phyloP scores from a whole-genome alignment of 2,797 vertebrate species.

The Tapera naevia region DNA sequence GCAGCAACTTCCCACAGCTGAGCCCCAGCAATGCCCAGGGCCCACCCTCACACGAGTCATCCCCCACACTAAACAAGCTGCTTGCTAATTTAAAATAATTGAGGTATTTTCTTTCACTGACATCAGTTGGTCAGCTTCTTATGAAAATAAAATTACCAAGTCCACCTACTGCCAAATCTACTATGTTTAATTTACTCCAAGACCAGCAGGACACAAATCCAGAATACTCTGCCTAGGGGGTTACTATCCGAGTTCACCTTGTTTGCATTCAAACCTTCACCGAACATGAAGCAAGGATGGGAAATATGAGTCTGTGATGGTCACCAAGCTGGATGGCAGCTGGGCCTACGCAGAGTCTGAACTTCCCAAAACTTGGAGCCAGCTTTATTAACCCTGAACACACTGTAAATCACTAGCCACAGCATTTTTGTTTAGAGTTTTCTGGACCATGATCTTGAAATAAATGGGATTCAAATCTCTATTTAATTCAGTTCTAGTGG shows the following conservation, averaged over 20 bases:
- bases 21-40: background rate
- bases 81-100: background rate
- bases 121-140: background rate
- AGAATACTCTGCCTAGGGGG: background rate
- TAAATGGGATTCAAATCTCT: background rate
- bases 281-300: accelerated
- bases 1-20: background rate
- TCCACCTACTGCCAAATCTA: background rate
- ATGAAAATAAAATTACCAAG: accelerated
- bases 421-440: background rate
- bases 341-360: background rate
- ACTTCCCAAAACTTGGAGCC: background rate
- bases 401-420: too few species aligned
- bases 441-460: background rate
- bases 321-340: background rate
- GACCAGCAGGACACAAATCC: background rate
- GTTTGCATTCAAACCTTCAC: background rate
- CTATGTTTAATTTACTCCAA: background rate
- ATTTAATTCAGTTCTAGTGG: background rate
- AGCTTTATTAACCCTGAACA: background rate
- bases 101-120: background rate
- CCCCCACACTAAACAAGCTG: background rate
- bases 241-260: background rate
- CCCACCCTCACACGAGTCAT: background rate
- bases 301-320: background rate